Conservation (phyloP, 2,888 invertebrate genomes). For the Eudiplozoon nipponicum region DNA sequence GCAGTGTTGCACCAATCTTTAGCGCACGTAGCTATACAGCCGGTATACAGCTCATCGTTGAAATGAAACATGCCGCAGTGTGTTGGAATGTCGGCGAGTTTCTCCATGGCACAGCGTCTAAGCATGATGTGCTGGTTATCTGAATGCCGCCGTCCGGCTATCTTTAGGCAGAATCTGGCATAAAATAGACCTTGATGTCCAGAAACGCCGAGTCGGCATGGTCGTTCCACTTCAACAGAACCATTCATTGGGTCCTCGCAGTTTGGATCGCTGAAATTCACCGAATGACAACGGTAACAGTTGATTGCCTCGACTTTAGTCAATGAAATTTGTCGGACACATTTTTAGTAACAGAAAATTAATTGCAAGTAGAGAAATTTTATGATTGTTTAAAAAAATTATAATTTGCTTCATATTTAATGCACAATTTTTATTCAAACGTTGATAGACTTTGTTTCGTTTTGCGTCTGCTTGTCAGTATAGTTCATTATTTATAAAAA, state of each 20-base stretch:
- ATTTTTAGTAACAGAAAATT: too few species aligned
- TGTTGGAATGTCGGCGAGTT: conserved; percentile 20
- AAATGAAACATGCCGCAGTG: conserved; percentile 31
- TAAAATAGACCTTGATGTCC: conserved; percentile 30
- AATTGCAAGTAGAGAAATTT: too few species aligned
- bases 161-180: conserved; percentile 32
- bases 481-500: too few species aligned
- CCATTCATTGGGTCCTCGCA: conserved; percentile 32
- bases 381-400: too few species aligned
- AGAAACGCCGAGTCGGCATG: conserved; percentile 30
- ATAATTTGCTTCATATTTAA: too few species aligned
- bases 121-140: conserved; percentile 28
- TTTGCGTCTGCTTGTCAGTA: too few species aligned
- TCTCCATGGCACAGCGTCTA: conserved; percentile 29
- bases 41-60: conserved; percentile 27
- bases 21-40: conserved; percentile 31
- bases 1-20: conserved; percentile 30
- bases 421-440: too few species aligned
- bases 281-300: conserved; percentile 31
- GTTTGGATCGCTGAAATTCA: conserved; percentile 28
- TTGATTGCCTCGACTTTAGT: conserved; percentile 25
- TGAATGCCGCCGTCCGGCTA: conserved; percentile 28
- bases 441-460: too few species aligned
- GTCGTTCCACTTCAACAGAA: conserved; percentile 25
- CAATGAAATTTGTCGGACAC: too few species aligned